phyloP scores from a whole-genome alignment of 2,888 invertebrate species.

The Hanleya hanleyi region DNA sequence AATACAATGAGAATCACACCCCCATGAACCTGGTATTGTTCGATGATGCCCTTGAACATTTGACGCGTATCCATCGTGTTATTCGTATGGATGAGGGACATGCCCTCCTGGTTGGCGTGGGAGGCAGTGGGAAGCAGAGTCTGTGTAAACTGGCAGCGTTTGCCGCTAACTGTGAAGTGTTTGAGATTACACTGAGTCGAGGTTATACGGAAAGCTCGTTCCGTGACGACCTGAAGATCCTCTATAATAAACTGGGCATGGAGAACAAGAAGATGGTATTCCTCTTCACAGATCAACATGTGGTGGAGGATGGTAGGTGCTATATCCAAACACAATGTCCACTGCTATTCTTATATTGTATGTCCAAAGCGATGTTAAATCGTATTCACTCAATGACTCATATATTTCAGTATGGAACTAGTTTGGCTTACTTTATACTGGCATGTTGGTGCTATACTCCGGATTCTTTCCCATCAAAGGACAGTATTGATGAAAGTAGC shows the following conservation, averaged over 20 bases:
- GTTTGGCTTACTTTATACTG: too few relatives aligned
- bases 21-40: constrained; percentile 89
- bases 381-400: too few relatives aligned
- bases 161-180: constrained; percentile 87
- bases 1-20: constrained; percentile 84
- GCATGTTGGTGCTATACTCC: too few relatives aligned
- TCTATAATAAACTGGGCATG: constrained; percentile 85
- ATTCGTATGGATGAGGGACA: constrained; percentile 89
- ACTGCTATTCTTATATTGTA: too few relatives aligned
- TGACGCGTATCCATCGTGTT: constrained; percentile 89
- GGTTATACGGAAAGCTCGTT: constrained; percentile 89
- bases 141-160: constrained; percentile 86
- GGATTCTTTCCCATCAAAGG: too few relatives aligned
- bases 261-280: constrained; percentile 87
- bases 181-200: constrained; percentile 87
- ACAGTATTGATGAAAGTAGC: too few relatives aligned
- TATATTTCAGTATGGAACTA: too few relatives aligned
- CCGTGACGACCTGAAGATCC: constrained; percentile 88
- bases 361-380: too few relatives aligned
- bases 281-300: constrained; percentile 88
- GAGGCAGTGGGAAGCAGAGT: constrained; percentile 91
- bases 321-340: too few relatives aligned
- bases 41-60: constrained; percentile 92
- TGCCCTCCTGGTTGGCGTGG: constrained; percentile 89
- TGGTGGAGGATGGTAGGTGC: constrained; percentile 74